Conservation (phyloP, 2,888 invertebrate species). For the Schizaphis graminum region DNA sequence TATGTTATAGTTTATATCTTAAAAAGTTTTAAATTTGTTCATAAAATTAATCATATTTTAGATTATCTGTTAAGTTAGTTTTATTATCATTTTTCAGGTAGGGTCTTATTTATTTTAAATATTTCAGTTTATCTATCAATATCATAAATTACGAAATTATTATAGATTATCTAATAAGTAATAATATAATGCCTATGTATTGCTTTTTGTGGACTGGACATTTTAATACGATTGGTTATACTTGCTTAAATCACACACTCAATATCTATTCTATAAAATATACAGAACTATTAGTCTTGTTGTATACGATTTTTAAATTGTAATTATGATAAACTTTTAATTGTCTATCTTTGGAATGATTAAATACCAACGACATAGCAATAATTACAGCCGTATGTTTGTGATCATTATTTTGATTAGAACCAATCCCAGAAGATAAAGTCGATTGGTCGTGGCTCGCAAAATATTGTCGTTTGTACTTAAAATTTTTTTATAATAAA, state of each 20-base stretch:
- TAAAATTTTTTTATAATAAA: background rate
- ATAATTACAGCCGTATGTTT: background rate
- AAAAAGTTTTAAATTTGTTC: background rate
- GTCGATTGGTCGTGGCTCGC: background rate
- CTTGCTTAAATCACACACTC: background rate
- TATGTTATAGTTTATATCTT: background rate
- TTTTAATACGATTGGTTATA: background rate
- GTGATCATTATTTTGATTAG: background rate
- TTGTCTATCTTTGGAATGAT: background rate
- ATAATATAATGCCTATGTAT: no score
- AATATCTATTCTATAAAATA: background rate
- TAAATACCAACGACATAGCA: background rate
- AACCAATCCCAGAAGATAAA: background rate
- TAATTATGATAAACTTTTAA: background rate
- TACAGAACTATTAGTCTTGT: background rate
- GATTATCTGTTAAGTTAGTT: no score
- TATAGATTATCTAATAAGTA: background rate
- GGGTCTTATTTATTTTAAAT: background rate
- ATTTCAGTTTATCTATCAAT: background rate
- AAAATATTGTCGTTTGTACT: background rate
- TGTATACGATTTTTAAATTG: background rate
- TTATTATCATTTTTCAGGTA: no score
- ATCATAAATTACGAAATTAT: background rate
- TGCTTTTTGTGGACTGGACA: background rate
- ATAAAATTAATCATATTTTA: no score